Conservation (phyloP, 2,888 invertebrate species). For the Zygothrica quintamaculata region DNA sequence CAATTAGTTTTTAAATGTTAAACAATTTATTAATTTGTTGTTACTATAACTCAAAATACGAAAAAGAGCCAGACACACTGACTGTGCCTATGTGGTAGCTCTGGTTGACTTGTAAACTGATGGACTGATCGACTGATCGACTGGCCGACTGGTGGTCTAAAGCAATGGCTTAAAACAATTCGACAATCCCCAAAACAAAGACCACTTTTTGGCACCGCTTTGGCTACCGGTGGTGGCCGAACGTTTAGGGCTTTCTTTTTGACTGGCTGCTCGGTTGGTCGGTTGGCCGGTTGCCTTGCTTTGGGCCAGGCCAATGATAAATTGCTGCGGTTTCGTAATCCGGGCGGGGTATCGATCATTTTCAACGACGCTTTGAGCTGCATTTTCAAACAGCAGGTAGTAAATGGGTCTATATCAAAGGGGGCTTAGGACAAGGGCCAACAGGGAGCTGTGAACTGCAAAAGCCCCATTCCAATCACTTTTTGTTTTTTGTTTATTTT, state of each 20-base stretch:
- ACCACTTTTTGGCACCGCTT: conserved; percentile 58
- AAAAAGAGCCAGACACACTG: conserved; percentile 23
- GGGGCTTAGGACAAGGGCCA: not conserved
- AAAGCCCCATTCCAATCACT: conserved; percentile 50
- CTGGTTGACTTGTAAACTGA: not conserved
- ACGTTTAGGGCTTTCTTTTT: conserved; percentile 61
- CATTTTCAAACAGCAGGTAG: conserved; percentile 71
- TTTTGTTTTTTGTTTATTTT: too few species aligned
- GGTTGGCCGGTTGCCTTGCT: too few species aligned
- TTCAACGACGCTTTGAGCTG: conserved; percentile 64
- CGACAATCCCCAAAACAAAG: conserved; percentile 53
- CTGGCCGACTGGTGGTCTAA: conserved; percentile 13
- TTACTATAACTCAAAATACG: conserved; percentile 55
- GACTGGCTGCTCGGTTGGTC: too few species aligned
- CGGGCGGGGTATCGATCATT: conserved; percentile 67
- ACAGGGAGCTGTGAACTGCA: conserved; percentile 28
- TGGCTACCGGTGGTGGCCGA: conserved; percentile 61
- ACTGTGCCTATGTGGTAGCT: not conserved
- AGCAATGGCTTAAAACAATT: conserved; percentile 28
- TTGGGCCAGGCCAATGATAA: conserved; percentile 60
- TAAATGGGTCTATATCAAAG: conserved; percentile 48
- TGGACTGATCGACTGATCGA: not conserved
- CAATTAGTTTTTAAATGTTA: conserved; percentile 80
- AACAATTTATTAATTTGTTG: conserved; percentile 79
- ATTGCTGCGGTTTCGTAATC: conserved; percentile 69